These are phyloP conservation scores for Ibycter americanus DNA, from an alignment of 2,797 vertebrate species.

Conservation along the genomic window DNA sequence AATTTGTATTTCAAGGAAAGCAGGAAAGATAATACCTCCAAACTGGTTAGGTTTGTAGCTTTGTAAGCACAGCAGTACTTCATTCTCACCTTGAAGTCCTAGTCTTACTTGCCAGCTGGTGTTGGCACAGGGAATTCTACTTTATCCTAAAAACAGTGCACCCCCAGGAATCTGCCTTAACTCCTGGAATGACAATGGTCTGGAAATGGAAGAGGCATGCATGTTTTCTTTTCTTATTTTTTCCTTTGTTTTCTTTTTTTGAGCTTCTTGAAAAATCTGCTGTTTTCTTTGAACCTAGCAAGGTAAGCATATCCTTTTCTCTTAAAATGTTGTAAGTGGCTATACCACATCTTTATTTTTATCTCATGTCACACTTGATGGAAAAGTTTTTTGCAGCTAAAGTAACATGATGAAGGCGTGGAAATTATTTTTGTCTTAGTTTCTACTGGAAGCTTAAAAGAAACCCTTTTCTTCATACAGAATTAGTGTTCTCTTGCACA, in stretches of 20 bases:
- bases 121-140: not conserved
- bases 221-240: not conserved
- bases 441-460: not conserved
- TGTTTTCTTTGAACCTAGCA: not conserved
- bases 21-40: not conserved
- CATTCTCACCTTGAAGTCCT: not conserved
- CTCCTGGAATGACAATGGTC: not conserved
- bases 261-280: not conserved
- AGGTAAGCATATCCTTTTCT: not conserved
- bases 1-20: conserved; percentile 8
- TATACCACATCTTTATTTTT: not conserved
- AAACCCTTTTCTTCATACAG: not conserved
- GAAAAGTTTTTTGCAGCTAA: not conserved
- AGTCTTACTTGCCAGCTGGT: conserved; percentile 8
- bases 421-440: not conserved
- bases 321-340: not conserved
- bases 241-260: not conserved
- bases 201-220: not conserved
- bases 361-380: not conserved
- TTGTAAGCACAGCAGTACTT: not conserved
- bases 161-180: not conserved
- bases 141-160: conserved; percentile 9
- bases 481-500: not conserved
- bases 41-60: not conserved
- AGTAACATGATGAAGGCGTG: not conserved